Base-by-base conservation (phyloP, 1,140 invertebrate genomes). In the Argopecten irradians region DNA sequence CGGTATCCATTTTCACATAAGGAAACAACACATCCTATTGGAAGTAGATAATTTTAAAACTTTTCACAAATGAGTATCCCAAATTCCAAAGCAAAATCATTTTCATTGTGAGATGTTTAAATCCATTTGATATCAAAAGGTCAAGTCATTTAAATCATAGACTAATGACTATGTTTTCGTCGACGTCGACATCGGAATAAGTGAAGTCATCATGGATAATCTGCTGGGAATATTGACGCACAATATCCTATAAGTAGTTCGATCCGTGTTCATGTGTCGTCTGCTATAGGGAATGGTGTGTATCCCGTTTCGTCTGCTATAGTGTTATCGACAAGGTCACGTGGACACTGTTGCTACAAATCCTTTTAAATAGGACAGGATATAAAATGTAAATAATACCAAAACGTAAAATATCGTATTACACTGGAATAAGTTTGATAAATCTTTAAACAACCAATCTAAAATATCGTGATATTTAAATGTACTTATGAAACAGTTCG, bases 361-460 rank as follows among this genome's bases (percentile, higher is more conserved):
- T 71, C 55, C 55, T 71, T 71, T 28, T 71, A 28, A 71, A 71
- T 16, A 46, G 22, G 16, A 16, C n/a, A 28, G n/a, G n/a, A 71
- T 71, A 71, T 71, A 71, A 71, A 71, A 71, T 71, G 55, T 71
- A 71, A 71, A 71, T 71, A 71, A 71, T 28, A 71, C 55, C 22
- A 28, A 71, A n/a, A 71, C 22, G 9, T 5, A 71, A 71, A 71
- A 28, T 71, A 71, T 71, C 55, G n/a, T 71, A 71, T 71, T 71
- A 28, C 55, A 71, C 28, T 71, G n/a, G n/a, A 71, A 71, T 71
- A 46, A 14, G 55, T 28, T 71, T 71, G 22, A 71, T 71, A 71
- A 71, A 71, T 71, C 55, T 71, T 71, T 71, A 71, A 71, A 71
- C 55, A 71, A 71, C 55, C 55, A 28, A n/a, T n/a, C 55, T 7